These are phyloP conservation scores for Morbakka virulenta DNA, from an alignment of 30 jellyfish, hydroid and myxozoan genomes.

Conservation along the genomic window DNA sequence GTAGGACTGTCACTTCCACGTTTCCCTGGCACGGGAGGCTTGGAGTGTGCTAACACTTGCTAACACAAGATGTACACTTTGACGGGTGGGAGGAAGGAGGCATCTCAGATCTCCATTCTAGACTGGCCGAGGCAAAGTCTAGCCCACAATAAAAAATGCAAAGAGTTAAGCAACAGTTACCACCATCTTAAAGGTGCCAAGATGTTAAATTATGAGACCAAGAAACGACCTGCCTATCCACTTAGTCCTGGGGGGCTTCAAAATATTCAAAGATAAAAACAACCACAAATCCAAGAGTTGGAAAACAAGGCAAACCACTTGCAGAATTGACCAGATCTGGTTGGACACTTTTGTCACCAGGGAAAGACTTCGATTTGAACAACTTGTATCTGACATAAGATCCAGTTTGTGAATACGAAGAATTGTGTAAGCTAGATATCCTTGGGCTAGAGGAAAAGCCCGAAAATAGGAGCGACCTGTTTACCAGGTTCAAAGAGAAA, in stretches of 20 bases:
- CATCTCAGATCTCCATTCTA: no score
- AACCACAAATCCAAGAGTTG: conserved; percentile 1
- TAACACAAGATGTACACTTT: no score
- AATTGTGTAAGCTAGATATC: conserved; percentile 9
- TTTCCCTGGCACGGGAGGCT: no score
- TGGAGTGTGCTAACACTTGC: no score
- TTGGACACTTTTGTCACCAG: conserved; percentile 28
- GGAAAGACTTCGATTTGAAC: conserved; percentile 7
- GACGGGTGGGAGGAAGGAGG: no score
- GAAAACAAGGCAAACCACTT: conserved; percentile 12
- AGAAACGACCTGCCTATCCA: conserved; percentile 26
- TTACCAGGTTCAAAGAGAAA: no score
- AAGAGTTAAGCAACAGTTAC: not conserved
- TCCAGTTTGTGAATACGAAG: not conserved
- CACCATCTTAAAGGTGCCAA: not conserved
- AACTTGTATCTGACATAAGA: conserved; percentile 3
- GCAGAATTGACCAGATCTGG: conserved; percentile 17
- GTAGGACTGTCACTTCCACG: no score
- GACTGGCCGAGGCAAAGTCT: no score
- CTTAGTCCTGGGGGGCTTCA: conserved; percentile 4
- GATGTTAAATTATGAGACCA: not conserved
- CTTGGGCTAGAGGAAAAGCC: not conserved
- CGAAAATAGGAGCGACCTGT: not conserved
- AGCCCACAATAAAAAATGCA: no score
- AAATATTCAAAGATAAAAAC: not conserved